Conservation (phyloP, 35 echinoderm and acorn worm species). For the Hemicentrotus pulcherrimus region DNA sequence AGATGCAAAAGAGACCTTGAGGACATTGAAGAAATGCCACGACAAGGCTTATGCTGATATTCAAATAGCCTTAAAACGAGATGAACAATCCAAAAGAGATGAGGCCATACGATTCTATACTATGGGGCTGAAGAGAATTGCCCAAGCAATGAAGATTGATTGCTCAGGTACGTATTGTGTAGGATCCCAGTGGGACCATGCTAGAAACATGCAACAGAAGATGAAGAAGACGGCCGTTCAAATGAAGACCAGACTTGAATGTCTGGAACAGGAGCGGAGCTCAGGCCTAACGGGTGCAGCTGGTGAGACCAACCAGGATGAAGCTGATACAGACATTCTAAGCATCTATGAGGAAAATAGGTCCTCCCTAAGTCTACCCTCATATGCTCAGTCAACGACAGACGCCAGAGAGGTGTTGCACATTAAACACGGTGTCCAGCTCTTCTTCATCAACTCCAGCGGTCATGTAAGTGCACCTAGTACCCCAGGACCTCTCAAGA, state of each 20-base stretch:
- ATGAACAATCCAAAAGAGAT: slow-evolving; percentile 71
- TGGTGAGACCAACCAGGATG: slow-evolving; percentile 40
- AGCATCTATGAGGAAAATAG: slow-evolving; percentile 60
- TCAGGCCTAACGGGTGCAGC: background rate
- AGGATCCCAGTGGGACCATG: slow-evolving; percentile 66
- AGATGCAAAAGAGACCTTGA: background rate
- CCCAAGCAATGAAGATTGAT: slow-evolving; percentile 72
- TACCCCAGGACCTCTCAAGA: slow-evolving; percentile 63
- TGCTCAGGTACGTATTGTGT: slow-evolving; percentile 45
- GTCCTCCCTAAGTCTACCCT: slow-evolving; percentile 64
- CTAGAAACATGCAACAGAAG: slow-evolving; percentile 70
- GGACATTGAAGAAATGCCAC: slow-evolving; percentile 66
- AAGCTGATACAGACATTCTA: slow-evolving; percentile 54
- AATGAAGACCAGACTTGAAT: slow-evolving; percentile 88
- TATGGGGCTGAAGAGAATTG: slow-evolving; percentile 66
- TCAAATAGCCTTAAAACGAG: slow-evolving; percentile 65
- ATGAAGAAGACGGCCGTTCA: slow-evolving; percentile 88
- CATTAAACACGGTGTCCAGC: slow-evolving; percentile 70
- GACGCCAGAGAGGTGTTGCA: slow-evolving; percentile 74
- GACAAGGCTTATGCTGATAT: slow-evolving; percentile 78
- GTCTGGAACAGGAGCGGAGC: slow-evolving; percentile 50
- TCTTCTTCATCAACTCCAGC: slow-evolving; percentile 85
- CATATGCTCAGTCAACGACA: slow-evolving; percentile 73
- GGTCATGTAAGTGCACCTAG: slow-evolving; percentile 90
- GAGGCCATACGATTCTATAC: slow-evolving; percentile 82